Evolutionary conservation across 2,888 invertebrate genomes (phyloP), one percentile per base, ranked within the genome.

Genomic region (Pollenia griseotomentosa): DNA sequence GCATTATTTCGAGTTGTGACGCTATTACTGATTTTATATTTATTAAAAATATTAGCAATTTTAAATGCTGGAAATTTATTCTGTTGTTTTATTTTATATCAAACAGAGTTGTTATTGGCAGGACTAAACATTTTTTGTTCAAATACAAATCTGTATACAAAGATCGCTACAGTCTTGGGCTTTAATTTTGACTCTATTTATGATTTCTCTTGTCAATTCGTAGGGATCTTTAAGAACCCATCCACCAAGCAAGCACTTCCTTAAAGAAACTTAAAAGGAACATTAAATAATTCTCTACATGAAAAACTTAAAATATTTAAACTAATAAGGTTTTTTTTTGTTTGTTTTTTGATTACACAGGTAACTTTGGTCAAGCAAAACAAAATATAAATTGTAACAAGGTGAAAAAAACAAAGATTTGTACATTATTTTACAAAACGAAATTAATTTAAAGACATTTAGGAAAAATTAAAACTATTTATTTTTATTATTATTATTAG

Each of bases 301-400:
- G 77, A 83, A 77, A 73, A 82, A 75, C 46, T 55, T 55, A 75
- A 87, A 83, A 77, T 65, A 82, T 86, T 88, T 87, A 61, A 88
- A 86, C 86, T 86, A 88, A 86, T 86, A 86, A 84, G 57, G 78
- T 86, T 84, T 70, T 63, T 65, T 55, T 78, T 77, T 70, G 40
- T 65, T 53, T 66, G 19, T 78, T 74, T 81, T 87, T 81, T 77
- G 73, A 84, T 87, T 84, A 80, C 73, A 87, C 87, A 87, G 87
- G 87, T 87, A 87, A 87, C 87, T 87, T 84, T 87, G 81, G 84
- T 87, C 66, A 85, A 87, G 87, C 87, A 68, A 84, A 86, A 84
- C 75, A 74, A 84, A 81, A 84, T 68, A 82, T 71, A 78, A 81
- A 51, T 63, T 79, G 74, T 86, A 82, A 88, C 86, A 78, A 78